Evolutionary conservation across 2,113 vertebrate genomes (phyloP).

Genomic region (Python bivittatus): DNA sequence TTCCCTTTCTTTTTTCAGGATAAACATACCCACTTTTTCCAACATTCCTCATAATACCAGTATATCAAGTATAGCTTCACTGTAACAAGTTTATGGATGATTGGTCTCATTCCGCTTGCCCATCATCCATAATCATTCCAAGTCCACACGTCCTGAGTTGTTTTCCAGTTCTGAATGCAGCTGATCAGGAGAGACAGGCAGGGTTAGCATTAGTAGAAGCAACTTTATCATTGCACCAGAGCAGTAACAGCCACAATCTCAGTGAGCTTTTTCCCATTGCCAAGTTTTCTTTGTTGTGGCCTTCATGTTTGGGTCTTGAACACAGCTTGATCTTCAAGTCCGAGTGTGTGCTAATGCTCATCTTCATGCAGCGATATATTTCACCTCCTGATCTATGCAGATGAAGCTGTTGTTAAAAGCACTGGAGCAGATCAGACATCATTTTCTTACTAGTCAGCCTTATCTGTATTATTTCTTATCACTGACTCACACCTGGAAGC

Average conservation of each 20-base stretch:
- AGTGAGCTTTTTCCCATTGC: not conserved
- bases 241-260: not conserved
- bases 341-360: not conserved
- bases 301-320: not conserved
- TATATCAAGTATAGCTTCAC: not conserved
- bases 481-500: not conserved
- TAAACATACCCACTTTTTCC: not conserved
- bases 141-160: not conserved
- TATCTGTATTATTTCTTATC: not conserved
- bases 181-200: not conserved
- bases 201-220: not conserved
- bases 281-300: not conserved
- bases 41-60: not conserved
- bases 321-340: not conserved
- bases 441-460: not conserved
- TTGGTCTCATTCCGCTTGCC: not conserved
- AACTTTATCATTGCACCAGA: not conserved
- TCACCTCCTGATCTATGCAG: not conserved
- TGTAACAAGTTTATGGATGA: not conserved
- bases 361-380: not conserved
- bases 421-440: not conserved
- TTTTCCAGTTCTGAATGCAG: not conserved
- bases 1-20: not conserved
- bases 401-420: not conserved
- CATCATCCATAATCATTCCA: not conserved